Evolutionary conservation across 2,888 invertebrate species (phyloP).

Genomic region (Agonopterix subpropinquella): DNA sequence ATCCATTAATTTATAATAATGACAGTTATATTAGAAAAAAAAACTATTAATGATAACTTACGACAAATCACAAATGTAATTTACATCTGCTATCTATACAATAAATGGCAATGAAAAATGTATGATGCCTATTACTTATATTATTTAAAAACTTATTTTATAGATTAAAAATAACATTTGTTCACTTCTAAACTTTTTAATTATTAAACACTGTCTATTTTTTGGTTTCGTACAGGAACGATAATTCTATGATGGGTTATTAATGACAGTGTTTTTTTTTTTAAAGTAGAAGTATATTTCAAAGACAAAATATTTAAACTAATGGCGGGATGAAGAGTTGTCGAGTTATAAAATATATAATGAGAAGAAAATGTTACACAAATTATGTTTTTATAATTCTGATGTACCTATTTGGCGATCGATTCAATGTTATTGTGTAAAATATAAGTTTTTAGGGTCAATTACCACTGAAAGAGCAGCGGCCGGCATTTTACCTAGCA

Average conservation of each 20-base stretch:
- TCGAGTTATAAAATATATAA: no score
- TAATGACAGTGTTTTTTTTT: constrained; percentile 11
- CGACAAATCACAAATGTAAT: not conserved
- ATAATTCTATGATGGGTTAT: constrained; percentile 8
- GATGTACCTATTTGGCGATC: no score
- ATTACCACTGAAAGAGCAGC: no score
- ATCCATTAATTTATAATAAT: not conserved
- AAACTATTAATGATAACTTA: not conserved
- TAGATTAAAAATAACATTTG: constrained; percentile 14
- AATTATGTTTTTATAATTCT: no score
- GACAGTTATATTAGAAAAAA: not conserved
- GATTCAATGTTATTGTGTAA: no score
- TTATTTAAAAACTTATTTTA: not conserved
- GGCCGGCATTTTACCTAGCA: no score
- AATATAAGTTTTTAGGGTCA: no score
- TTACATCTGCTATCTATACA: not conserved
- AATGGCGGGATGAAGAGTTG: no score
- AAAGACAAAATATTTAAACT: no score
- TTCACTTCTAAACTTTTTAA: constrained; percentile 24
- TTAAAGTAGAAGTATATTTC: not conserved
- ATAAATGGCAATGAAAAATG: not conserved
- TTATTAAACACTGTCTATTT: constrained; percentile 28
- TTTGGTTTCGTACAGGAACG: constrained; percentile 46
- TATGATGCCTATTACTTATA: not conserved
- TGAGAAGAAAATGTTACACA: no score